A percentile compares a stretch with the other conserved stretches of the same genome.
Conservation (phyloP, 2,113 vertebrate genomes). For the Synodontis membranacea region DNA sequence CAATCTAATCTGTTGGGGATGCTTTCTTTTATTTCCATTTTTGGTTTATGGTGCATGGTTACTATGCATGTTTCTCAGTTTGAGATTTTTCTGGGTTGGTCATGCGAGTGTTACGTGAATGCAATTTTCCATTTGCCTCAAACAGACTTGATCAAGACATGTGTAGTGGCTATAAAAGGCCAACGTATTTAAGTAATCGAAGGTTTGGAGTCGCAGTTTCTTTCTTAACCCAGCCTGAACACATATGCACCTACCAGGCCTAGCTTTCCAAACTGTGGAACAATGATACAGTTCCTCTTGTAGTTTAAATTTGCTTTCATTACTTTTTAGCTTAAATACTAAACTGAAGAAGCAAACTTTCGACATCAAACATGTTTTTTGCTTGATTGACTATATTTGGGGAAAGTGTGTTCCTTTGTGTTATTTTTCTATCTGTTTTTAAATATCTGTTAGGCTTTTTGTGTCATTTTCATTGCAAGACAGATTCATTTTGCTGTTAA, state of each 20-base stretch:
- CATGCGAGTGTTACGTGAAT: not conserved
- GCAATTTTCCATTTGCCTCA: not conserved
- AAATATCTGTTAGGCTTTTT: not conserved
- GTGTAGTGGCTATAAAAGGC: not conserved
- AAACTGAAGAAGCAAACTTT: not conserved
- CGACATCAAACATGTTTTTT: not conserved
- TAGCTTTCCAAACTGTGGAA: not conserved
- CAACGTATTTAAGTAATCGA: not conserved
- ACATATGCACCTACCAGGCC: not conserved
- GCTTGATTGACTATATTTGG: not conserved
- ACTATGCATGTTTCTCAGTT: constrained; percentile 57
- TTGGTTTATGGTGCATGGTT: constrained; percentile 58
- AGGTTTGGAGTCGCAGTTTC: not conserved
- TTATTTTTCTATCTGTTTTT: not conserved
- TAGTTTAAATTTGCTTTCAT: not conserved
- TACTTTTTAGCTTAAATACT: too few species aligned
- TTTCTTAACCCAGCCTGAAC: not conserved
- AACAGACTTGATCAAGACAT: not conserved
- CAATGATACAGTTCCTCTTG: not conserved
- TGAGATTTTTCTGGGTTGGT: constrained; percentile 36
- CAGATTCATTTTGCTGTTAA: not conserved
- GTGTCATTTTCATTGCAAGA: too few species aligned
- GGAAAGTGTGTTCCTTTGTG: not conserved
- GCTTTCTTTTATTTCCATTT: constrained; percentile 67
- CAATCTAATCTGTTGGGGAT: constrained; percentile 42